Evolutionary conservation across 2,888 invertebrate genomes (phyloP).

Genomic region (Heteromurus nitidus): DNA sequence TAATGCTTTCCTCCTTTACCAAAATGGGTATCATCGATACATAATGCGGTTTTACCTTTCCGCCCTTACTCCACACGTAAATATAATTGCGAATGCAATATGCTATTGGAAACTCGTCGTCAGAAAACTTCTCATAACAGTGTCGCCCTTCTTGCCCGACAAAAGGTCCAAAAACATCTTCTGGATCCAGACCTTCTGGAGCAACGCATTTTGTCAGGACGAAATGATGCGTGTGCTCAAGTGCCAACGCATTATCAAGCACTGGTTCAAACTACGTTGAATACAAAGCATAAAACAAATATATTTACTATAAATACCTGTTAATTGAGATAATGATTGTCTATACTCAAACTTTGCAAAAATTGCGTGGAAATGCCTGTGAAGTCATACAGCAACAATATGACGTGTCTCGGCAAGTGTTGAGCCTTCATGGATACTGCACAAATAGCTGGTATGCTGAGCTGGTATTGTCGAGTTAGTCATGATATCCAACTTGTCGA

Average conservation of each 20-base stretch:
- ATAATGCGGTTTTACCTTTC: too few species aligned
- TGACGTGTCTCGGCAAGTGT: constrained; percentile 3
- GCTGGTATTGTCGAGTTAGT: background rate
- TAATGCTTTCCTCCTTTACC: too few species aligned
- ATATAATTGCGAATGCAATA: constrained; percentile 35
- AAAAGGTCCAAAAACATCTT: constrained; percentile 29
- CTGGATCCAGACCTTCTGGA: constrained; percentile 24
- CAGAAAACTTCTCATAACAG: constrained; percentile 11
- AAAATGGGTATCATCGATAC: too few species aligned
- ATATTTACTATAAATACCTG: background rate
- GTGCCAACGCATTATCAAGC: background rate
- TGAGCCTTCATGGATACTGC: background rate
- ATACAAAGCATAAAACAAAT: background rate
- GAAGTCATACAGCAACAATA: background rate
- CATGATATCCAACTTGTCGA: background rate
- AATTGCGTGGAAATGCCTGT: constrained; percentile 74
- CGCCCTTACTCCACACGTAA: constrained; percentile 55
- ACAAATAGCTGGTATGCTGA: constrained; percentile 1
- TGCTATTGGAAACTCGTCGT: background rate
- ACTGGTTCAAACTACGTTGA: constrained; percentile 42
- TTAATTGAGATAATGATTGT: background rate
- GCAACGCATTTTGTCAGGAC: constrained; percentile 25
- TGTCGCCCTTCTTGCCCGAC: background rate
- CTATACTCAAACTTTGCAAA: constrained; percentile 15
- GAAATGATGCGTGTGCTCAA: constrained; percentile 47